These are phyloP conservation scores for Enteromius treurensis DNA, from an alignment of 2,797 vertebrate genomes.

Conservation along the genomic window DNA sequence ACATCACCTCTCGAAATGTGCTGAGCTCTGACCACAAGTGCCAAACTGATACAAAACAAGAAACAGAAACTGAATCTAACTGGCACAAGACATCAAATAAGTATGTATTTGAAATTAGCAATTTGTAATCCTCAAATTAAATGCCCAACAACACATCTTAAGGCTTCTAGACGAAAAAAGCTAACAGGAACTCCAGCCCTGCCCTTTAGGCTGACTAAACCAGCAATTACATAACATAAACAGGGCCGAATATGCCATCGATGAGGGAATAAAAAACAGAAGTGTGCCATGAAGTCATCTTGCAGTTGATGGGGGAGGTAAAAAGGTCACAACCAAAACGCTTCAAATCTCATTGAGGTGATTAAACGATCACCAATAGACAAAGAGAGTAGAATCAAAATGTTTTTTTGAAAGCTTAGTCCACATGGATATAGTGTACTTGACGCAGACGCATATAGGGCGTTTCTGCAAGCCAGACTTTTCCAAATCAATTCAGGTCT, in stretches of 20 bases:
- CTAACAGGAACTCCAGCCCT: constrained; percentile 26
- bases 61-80: background rate
- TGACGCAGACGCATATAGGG: background rate
- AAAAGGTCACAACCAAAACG: constrained; percentile 17
- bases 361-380: constrained; percentile 11
- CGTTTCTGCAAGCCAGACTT: constrained; percentile 5
- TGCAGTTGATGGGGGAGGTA: background rate
- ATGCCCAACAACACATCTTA: background rate
- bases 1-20: background rate
- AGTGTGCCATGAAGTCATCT: constrained; percentile 9
- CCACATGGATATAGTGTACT: background rate
- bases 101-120: background rate
- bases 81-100: no score
- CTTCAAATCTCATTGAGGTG: background rate
- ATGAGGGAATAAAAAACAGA: background rate
- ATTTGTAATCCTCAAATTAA: background rate
- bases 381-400: background rate
- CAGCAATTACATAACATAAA: constrained; percentile 41
- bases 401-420: background rate
- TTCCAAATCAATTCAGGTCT: constrained; percentile 32
- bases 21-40: background rate
- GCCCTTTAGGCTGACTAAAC: constrained; percentile 28
- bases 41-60: background rate
- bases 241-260: background rate
- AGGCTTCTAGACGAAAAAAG: background rate